A percentile compares a stretch with the other conserved stretches of the same genome.
Evolutionary conservation across 2,113 vertebrate species (phyloP).

Genomic region (Holacanthus passer): DNA sequence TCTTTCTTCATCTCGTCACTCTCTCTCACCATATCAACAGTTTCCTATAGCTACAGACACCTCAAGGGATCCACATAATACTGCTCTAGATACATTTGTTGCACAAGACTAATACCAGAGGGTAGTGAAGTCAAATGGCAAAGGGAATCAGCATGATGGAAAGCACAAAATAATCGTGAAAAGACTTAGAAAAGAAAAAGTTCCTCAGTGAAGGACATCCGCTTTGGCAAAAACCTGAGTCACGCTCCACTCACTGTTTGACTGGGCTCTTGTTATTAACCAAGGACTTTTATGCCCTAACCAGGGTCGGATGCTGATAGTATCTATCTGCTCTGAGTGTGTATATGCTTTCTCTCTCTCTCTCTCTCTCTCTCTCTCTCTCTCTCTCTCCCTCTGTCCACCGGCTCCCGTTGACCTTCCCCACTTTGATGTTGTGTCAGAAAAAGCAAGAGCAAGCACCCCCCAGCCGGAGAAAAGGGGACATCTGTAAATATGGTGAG

Average conservation of each 20-base stretch:
- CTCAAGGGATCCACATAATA: constrained; percentile 42
- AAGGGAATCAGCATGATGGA: constrained; percentile 1
- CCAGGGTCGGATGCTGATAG: constrained; percentile 63
- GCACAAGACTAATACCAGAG: constrained; percentile 7
- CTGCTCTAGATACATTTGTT: constrained; percentile 13
- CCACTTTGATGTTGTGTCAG: constrained; percentile 70
- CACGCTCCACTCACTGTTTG: constrained; percentile 51
- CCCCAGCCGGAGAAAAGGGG: constrained; percentile 80
- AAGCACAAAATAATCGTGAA: constrained; percentile 12
- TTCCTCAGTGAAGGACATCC: constrained; percentile 53
- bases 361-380: constrained; percentile 67
- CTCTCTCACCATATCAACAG: constrained; percentile 68
- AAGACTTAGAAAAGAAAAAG: not conserved
- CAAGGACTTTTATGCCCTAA: constrained; percentile 67
- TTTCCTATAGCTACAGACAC: constrained; percentile 66
- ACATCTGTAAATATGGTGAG: constrained; percentile 84
- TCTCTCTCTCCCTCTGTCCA: constrained; percentile 69
- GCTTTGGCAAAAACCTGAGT: constrained; percentile 52
- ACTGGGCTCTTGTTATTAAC: constrained; percentile 62
- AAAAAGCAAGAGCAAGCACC: constrained; percentile 84
- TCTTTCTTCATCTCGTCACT: constrained; percentile 32
- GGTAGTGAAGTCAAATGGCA: constrained; percentile 1
- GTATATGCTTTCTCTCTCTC: constrained; percentile 63
- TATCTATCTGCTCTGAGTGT: constrained; percentile 61
- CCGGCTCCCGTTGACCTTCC: constrained; percentile 73